Base-by-base conservation (phyloP, 2,797 vertebrate genomes). In the Pantherophis vulpinus region DNA sequence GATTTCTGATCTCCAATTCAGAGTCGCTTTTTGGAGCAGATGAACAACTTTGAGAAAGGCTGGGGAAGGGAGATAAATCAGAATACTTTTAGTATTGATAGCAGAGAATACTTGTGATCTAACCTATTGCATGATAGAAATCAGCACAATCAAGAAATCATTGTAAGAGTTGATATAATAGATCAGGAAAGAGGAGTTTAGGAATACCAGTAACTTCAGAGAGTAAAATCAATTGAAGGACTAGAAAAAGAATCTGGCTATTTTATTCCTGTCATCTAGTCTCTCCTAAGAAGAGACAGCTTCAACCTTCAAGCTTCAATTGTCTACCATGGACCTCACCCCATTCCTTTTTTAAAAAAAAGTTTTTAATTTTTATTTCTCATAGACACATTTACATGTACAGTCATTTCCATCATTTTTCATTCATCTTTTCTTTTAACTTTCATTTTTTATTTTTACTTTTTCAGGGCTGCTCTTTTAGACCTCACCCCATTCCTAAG, bases 21-120 rank as follows among this genome's bases (percentile, higher is more conserved):
- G 99, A 99, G 97, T 99, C 99, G 25, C 99, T 99, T 97, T 98
- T 99, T 2, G 98, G 98, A 94, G 98, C 98, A 0, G 97, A 95
- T 0, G 96, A 86, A 1, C 96, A 98, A 70, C 95, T 98, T 10
- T 88, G 90, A 8, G 96, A 96, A 60, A 98, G 97, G 91, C 97
- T 98, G 95, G 18, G 90, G 56, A 94, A 95, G 59, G 29, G 13
- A 93, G 87, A 32, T 90, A 86, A 94, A 91, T 0, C 88, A 74
- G 18, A 56, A 74, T 16, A 0, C 87, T 51, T 89, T 4, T 61
- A 91, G 9, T 55, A 58, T 20, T 12, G 6, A 32, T 14, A 54
- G 37, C 27, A 51, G 20, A 70, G 29, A 70, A 55, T 12, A 20
- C 51, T 47, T 61, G n/a, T 92, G 29, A 54, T 18, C 23, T 3